Base-by-base conservation (phyloP, 2,888 invertebrate genomes). In the Torymus auratus region DNA sequence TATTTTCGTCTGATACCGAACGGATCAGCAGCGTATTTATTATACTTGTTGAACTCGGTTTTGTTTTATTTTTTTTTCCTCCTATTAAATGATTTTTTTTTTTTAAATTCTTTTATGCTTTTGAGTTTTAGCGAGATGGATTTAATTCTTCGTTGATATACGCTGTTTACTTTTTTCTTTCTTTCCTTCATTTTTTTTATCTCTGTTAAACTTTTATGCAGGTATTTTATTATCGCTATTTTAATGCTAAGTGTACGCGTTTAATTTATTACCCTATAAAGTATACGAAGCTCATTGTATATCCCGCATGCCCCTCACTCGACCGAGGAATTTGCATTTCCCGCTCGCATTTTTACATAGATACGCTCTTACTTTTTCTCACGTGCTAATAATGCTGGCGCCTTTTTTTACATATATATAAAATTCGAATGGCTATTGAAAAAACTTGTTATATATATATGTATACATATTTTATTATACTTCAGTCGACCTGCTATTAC, bases 241-340 rank as follows among this genome's bases (percentile, higher is more conserved):
- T 68, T 17, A 20, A 68, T 55, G 20, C 61, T 61, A 61, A 20
- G 20, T 41, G 7, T 41, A 41, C 41, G 41, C 41, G 41, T 41
- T 41, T 41, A 41, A 41, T 20, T 53, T 53, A 68, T 68, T 55
- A 68, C 55, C n/a, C 20, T 52, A 23, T 65, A 65, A 56, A 71
- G 28, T 41, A 71, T 56, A 17, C 58, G 56, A 75, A 75, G 75
- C 68, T 68, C 68, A 68, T 75, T 58, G 15, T 65, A 61, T 68
- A 41, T 41, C 41, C 41, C 20, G 62, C 55, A 14, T 14, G 12
- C 17, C 5, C 41, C 52, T 70, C 56, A 41, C 41, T 55, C 41
- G 17, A 56, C 20, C 77, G 62, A 68, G 76, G 50, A 60, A 69
- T 20, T 67, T 60, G 12, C 15, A 61, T 23, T 68, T 15, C n/a